phyloP scores from a whole-genome alignment of 2,113 vertebrate species.

The Centropus unirufus region DNA sequence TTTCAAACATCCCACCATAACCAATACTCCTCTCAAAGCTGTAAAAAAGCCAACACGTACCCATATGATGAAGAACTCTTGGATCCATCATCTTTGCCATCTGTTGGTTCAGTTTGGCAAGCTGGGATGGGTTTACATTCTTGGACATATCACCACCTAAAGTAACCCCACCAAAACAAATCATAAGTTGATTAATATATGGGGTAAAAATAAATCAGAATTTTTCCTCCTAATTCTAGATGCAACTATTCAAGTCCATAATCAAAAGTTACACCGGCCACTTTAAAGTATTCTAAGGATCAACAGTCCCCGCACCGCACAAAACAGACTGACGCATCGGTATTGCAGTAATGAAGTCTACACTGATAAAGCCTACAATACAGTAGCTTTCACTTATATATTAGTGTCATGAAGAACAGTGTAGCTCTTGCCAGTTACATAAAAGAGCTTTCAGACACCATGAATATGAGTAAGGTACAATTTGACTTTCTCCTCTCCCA shows the following conservation, averaged over 20 bases:
- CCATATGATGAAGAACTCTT: conserved; percentile 98
- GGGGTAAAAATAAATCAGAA: background rate
- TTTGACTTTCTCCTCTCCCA: background rate
- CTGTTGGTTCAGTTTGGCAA: conserved; percentile 99
- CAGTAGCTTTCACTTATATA: background rate
- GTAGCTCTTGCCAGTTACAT: background rate
- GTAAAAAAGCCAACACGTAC: conserved; percentile 72
- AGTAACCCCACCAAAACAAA: background rate
- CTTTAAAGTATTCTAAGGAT: background rate
- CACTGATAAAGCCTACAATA: background rate
- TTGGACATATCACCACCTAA: conserved; percentile 98
- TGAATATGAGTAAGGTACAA: background rate
- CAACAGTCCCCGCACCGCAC: background rate
- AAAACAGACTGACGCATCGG: background rate
- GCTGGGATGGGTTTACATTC: conserved; percentile 97
- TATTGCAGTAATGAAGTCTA: background rate
- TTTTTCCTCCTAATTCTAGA: background rate
- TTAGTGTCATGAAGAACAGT: background rate
- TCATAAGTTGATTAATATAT: background rate
- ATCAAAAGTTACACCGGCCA: background rate
- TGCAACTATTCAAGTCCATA: background rate
- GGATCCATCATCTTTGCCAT: conserved; percentile 99
- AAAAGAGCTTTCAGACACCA: background rate
- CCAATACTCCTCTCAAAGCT: background rate
- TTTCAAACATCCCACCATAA: background rate